Base-by-base conservation (phyloP, 2,113 vertebrate genomes). In the Psettodes erumei region DNA sequence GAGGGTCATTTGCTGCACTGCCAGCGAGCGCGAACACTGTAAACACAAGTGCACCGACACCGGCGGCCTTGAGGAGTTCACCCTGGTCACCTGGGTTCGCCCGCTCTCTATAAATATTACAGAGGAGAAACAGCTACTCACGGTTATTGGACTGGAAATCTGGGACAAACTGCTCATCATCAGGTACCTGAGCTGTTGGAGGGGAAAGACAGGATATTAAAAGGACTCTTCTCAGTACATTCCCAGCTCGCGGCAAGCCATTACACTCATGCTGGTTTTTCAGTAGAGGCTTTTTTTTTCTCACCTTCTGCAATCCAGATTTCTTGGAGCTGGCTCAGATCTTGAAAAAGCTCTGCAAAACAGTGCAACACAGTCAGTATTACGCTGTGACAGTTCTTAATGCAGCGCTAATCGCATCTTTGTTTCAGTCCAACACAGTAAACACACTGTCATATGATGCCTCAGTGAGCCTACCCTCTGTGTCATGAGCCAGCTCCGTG, bases 151-250 rank as follows among this genome's bases (percentile, higher is more conserved):
- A 96, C 92, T 96, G 96, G 91, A 99, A 99, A 95, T 99, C 97
- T 81, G 97, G 97, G 90, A 99, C 97, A 94, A 98, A 99, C 67
- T 99, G 97, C 91, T 99, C 97, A 18, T 99, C 97, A 61, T 99
- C 97, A 0, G 97, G 96, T 89, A 96, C 97, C 94, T 98, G 97
- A 94, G 97, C 97, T 81, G 71, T 82, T 0, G 50, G 3, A 75
- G 65, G 0, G 6, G 3, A 19, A 21, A 71, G 42, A 60, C 6
- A 15, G 13, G 45, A 53, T 0, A 28, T 75, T 61, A 48, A 77
- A n/a, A 56, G 0, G 56, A 74, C 33, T 5, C 25, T 0, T 47
- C 42, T 35, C 11, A 40, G 16, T 12, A 45, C 23, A 30, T 35
- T 65, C 28, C 13, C 23, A n/a, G n/a, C n/a, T n/a, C n/a, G n/a